A percentile compares a stretch with the other conserved stretches of the same genome.
These are phyloP conservation scores for Cetonia aurata DNA, from an alignment of 2,888 invertebrate species.

Conservation along the genomic window DNA sequence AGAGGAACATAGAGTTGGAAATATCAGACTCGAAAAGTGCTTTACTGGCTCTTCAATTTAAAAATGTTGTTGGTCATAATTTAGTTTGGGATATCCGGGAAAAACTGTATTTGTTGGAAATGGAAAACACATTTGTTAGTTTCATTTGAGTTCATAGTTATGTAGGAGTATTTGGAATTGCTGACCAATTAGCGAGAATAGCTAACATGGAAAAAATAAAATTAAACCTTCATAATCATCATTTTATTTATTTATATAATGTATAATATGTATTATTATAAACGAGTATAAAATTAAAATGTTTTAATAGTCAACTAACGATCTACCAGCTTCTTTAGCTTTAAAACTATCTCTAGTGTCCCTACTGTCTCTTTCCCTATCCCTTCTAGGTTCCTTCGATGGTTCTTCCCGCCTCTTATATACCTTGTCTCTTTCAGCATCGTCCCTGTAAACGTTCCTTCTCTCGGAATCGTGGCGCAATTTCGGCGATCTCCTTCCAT, in stretches of 20 bases:
- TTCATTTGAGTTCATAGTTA: no score
- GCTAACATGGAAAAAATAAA: background rate
- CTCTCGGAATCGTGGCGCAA: slow-evolving; percentile 48
- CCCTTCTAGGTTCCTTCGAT: slow-evolving; percentile 48
- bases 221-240: background rate
- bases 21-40: no score
- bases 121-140: no score
- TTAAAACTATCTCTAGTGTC: slow-evolving; percentile 62
- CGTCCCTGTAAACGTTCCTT: slow-evolving; percentile 51
- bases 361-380: slow-evolving; percentile 58
- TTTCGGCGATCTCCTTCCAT: slow-evolving; percentile 50
- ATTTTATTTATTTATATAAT: slow-evolving; percentile 12
- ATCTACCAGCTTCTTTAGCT: slow-evolving; percentile 55
- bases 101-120: no score
- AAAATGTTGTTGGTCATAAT: no score
- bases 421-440: slow-evolving; percentile 55
- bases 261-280: slow-evolving; percentile 31
- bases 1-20: no score
- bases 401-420: slow-evolving; percentile 56
- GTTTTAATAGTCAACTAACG: slow-evolving; percentile 60
- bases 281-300: slow-evolving; percentile 39
- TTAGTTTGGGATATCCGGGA: no score
- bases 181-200: background rate
- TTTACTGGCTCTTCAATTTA: no score
- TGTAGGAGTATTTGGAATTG: no score